Percentiles rank a stretch among this genome's conserved stretches.
Evolutionary conservation across 2,797 vertebrate species (phyloP).

Genomic region (Chloroceryle inda): DNA sequence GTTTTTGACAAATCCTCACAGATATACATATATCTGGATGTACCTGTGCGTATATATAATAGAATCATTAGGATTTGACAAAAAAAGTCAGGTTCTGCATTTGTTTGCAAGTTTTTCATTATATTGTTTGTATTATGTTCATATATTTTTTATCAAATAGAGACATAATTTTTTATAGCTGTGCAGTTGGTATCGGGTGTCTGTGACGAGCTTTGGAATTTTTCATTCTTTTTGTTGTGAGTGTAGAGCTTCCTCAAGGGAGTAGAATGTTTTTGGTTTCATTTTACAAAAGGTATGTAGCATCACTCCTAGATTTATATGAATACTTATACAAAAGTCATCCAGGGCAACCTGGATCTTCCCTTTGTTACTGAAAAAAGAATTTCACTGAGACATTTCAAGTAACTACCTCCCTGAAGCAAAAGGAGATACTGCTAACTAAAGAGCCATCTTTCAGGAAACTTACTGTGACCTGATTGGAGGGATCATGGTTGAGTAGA

Average conservation of each 20-base stretch:
- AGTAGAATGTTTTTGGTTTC: neutral
- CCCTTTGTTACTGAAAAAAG: neutral
- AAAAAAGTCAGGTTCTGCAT: neutral
- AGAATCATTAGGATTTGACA: neutral
- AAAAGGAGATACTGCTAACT: neutral
- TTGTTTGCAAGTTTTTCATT: neutral
- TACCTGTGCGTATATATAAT: neutral
- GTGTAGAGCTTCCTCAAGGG: neutral
- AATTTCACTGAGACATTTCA: neutral
- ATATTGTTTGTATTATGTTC: neutral
- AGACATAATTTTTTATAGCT: neutral
- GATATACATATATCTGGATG: rapidly evolving
- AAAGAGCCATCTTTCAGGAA: neutral
- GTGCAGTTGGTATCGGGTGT: neutral
- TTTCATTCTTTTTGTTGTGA: neutral
- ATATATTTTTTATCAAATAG: neutral
- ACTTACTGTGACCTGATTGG: neutral
- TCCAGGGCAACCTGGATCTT: neutral
- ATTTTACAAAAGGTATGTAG: neutral
- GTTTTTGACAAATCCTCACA: neutral
- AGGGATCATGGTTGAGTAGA: neutral
- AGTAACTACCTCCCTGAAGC: neutral
- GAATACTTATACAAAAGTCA: neutral
- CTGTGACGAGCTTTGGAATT: neutral
- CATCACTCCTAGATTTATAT: neutral